Conservation (phyloP, 2,113 vertebrate species). For the Alligator mississippiensis region DNA sequence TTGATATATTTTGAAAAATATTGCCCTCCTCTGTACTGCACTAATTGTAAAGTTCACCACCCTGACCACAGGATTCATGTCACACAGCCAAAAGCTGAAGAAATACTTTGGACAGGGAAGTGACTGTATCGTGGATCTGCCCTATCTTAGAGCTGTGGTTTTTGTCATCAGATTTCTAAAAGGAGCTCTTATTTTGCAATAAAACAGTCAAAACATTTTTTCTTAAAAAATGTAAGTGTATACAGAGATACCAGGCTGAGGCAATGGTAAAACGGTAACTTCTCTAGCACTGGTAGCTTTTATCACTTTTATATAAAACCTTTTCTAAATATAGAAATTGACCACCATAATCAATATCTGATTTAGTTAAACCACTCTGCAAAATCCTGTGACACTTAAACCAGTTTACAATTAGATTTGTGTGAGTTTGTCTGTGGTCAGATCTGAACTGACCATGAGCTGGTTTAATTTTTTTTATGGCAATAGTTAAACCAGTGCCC, state of each 20-base stretch:
- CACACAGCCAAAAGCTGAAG: neutral
- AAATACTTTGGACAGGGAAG: neutral
- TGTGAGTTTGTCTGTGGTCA: neutral
- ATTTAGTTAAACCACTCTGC: neutral
- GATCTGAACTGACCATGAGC: neutral
- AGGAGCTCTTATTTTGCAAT: neutral
- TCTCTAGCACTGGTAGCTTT: neutral
- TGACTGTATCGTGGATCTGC: neutral
- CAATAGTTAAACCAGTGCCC: neutral
- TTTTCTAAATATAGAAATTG: neutral
- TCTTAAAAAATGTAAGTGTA: neutral
- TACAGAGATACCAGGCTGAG: neutral
- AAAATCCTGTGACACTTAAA: neutral
- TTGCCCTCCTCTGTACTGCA: neutral
- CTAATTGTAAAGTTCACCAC: neutral
- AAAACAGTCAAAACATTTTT: too few relatives aligned
- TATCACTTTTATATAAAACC: neutral
- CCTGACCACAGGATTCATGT: neutral
- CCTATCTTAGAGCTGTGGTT: neutral
- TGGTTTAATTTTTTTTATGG: neutral
- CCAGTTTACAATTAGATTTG: accelerated
- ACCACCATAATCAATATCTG: neutral
- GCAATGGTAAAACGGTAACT: neutral
- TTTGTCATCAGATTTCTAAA: neutral
- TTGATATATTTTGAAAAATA: neutral